Evolutionary conservation across 2,797 vertebrate genomes (phyloP).

Genomic region (Alectoris magna): DNA sequence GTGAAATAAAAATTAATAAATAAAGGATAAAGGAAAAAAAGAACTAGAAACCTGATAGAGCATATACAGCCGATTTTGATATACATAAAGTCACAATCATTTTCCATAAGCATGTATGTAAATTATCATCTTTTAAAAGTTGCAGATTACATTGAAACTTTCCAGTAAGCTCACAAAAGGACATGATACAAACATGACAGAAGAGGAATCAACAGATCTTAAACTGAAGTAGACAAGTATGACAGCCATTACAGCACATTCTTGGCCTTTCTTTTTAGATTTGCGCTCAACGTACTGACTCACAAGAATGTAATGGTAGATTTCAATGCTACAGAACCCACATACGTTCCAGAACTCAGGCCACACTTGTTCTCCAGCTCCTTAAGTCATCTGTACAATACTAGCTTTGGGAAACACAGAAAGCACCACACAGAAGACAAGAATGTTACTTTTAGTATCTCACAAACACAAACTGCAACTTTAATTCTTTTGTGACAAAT

Average conservation of each 20-base stretch:
- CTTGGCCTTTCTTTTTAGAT: background rate
- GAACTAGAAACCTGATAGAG: background rate
- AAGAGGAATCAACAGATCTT: background rate
- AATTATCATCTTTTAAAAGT: background rate
- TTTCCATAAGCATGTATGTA: background rate
- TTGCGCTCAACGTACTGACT: background rate
- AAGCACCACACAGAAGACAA: background rate
- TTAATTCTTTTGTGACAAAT: background rate
- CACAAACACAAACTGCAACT: background rate
- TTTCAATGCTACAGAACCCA: background rate
- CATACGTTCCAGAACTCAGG: background rate
- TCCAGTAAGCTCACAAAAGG: background rate
- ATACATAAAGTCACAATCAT: background rate
- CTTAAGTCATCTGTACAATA: background rate
- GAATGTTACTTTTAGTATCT: background rate
- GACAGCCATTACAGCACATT: background rate
- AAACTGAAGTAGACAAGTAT: background rate
- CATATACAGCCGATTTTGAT: background rate
- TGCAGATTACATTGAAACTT: background rate
- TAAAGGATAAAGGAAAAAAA: background rate
- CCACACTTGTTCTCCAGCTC: background rate
- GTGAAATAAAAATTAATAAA: background rate
- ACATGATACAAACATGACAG: background rate
- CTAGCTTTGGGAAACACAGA: background rate
- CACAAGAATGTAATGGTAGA: background rate